A percentile compares a stretch with the other conserved stretches of the same genome.
Conservation (phyloP, 2,797 vertebrate species). For the Falco concolor region DNA sequence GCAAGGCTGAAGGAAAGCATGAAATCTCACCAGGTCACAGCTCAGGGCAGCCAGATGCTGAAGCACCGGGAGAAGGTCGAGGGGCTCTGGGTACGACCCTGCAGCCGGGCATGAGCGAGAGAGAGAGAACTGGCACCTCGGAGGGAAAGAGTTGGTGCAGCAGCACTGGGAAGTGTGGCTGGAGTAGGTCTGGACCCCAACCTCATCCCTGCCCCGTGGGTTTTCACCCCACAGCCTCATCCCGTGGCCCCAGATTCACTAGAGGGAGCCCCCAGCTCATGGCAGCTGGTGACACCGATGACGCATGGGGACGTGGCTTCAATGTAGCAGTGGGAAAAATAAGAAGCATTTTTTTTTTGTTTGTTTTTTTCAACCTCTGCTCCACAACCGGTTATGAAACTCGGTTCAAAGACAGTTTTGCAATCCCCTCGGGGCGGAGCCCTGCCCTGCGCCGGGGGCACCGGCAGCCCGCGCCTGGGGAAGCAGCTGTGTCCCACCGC, state of each 20-base stretch:
- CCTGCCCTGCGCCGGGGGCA: neutral
- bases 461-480: accelerated
- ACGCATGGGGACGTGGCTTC: accelerated
- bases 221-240: neutral
- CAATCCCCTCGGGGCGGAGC: neutral
- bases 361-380: neutral
- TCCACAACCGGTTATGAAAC: accelerated
- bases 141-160: neutral
- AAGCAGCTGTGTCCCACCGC: accelerated
- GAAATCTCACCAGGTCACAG: accelerated
- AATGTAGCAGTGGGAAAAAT: accelerated
- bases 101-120: accelerated
- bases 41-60: accelerated
- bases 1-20: too few species aligned
- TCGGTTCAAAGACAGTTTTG: neutral
- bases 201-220: neutral
- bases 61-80: too few species aligned
- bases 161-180: accelerated
- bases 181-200: neutral
- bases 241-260: accelerated
- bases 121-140: accelerated
- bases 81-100: neutral
- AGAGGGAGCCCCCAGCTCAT: neutral
- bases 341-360: neutral
- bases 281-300: neutral